A percentile compares a stretch with the other conserved stretches of the same genome.
These are phyloP conservation scores for Phalangium opilio DNA, from an alignment of 2,888 invertebrate species.

Conservation along the genomic window DNA sequence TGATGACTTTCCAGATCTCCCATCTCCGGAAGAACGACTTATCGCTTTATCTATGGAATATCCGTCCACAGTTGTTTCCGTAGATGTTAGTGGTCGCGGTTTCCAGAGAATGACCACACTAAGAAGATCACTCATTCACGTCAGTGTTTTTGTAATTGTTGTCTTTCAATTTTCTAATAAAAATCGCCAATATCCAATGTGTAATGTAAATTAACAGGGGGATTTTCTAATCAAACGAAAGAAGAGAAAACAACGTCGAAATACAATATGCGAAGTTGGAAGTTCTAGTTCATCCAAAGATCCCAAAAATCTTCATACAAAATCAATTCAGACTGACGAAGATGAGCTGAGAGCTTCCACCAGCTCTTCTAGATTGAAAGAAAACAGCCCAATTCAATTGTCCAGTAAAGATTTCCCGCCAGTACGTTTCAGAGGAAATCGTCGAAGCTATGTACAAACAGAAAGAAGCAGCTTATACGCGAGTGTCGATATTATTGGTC, in stretches of 20 bases:
- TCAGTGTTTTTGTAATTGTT: no score
- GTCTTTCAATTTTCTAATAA: not conserved
- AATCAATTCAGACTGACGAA: conserved; percentile 1
- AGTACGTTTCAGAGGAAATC: not conserved
- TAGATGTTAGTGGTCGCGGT: conserved; percentile 72
- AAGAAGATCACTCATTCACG: conserved; percentile 58
- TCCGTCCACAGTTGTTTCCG: conserved; percentile 70
- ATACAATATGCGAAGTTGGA: conserved; percentile 68
- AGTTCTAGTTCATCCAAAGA: conserved; percentile 10
- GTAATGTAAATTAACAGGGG: conserved; percentile 5
- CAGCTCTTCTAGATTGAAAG: conserved; percentile 4
- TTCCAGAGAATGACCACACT: conserved; percentile 78
- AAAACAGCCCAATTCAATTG: not conserved
- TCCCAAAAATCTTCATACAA: not conserved
- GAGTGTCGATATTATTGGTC: not conserved
- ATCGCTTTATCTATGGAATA: conserved; percentile 35
- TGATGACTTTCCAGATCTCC: conserved; percentile 16
- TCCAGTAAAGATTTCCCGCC: not conserved
- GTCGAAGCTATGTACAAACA: not conserved
- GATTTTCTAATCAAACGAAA: conserved; percentile 19
- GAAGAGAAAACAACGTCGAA: conserved; percentile 35
- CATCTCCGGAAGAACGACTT: conserved; percentile 25
- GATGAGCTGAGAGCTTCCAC: conserved; percentile 11
- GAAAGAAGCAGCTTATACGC: not conserved
- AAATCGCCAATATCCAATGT: no score